Conservation (phyloP, 2,113 vertebrate genomes). For the Semnornis frantzii region DNA sequence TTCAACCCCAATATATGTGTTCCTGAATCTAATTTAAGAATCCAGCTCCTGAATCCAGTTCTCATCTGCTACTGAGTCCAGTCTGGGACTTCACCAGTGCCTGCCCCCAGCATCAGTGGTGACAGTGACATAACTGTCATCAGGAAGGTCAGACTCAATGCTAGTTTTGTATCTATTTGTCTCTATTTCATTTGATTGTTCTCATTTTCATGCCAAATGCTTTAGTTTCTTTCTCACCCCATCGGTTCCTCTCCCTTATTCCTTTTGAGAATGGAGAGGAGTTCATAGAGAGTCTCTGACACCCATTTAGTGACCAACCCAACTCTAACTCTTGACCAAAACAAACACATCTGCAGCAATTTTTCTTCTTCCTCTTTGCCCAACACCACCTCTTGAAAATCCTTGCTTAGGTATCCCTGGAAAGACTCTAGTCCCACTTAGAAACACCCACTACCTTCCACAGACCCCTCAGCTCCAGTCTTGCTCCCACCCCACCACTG, state of each 20-base stretch:
- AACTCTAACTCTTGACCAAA: background rate
- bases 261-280: background rate
- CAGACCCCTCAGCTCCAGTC: fast-evolving
- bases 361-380: background rate
- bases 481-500: background rate
- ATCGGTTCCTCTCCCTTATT: background rate
- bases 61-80: no score
- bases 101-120: no score
- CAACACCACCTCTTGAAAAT: background rate
- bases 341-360: background rate
- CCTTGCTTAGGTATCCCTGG: background rate
- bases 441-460: background rate
- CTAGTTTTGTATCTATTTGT: no score
- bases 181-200: no score
- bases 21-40: no score
- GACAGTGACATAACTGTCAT: no score
- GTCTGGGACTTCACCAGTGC: no score
- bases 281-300: background rate
- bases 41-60: no score
- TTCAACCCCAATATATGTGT: no score
- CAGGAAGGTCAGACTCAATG: no score
- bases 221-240: no score
- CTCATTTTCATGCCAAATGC: no score
- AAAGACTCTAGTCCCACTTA: background rate
- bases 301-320: background rate